These are phyloP conservation scores for Melangyna quadrimaculata DNA, from an alignment of 2,888 invertebrate species.

Conservation along the genomic window DNA sequence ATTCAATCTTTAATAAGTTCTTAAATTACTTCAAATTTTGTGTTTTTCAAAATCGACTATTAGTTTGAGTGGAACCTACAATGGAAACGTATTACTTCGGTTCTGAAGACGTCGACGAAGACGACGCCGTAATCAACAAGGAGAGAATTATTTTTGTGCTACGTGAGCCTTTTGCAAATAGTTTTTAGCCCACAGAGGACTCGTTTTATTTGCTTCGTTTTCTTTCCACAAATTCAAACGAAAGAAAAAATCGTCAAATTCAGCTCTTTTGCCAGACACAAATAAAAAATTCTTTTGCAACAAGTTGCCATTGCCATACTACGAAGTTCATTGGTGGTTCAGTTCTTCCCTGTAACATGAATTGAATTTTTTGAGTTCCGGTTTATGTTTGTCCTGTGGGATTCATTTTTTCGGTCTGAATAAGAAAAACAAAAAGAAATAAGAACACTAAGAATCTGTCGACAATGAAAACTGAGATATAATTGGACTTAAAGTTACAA, in stretches of 20 bases:
- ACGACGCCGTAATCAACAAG: background rate
- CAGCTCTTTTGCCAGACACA: background rate
- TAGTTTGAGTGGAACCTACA: background rate
- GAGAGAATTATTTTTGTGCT: background rate
- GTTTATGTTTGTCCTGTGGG: background rate
- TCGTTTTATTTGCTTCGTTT: conserved; percentile 15
- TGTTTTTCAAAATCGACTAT: background rate
- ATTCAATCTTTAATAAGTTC: too few species aligned
- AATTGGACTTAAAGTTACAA: conserved; percentile 11
- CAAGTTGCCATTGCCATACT: background rate
- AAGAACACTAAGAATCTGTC: background rate
- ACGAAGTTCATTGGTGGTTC: background rate
- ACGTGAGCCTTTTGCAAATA: conserved; percentile 21
- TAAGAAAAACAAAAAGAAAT: background rate
- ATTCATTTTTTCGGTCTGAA: background rate
- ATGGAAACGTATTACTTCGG: background rate
- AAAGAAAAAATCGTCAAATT: background rate
- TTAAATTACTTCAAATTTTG: too few species aligned
- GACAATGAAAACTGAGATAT: conserved; percentile 2
- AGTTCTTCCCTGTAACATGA: background rate
- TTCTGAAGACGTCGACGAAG: background rate
- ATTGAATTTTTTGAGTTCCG: conserved; percentile 18
- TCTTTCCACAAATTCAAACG: background rate
- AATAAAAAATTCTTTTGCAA: background rate
- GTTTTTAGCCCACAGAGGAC: background rate